These are phyloP conservation scores for Bombyx mandarina DNA, from an alignment of 1,140 invertebrate genomes.

Conservation along the genomic window DNA sequence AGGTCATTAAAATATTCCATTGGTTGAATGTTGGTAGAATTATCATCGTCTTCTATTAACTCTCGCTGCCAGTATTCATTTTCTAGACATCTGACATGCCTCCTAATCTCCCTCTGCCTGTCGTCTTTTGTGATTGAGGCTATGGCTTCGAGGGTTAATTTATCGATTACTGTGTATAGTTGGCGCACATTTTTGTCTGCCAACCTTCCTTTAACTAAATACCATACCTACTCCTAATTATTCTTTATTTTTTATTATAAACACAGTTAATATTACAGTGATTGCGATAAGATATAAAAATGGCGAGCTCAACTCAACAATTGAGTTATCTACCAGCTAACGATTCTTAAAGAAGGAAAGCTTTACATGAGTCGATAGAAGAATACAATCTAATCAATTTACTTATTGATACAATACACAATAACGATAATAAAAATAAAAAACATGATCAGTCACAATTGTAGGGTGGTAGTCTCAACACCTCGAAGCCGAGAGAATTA, in stretches of 20 bases:
- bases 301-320: no score
- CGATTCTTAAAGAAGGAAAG: no score
- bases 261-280: no score
- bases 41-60: not conserved
- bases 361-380: no score
- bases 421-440: no score
- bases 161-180: not conserved
- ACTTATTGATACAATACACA: no score
- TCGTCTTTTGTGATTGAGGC: not conserved
- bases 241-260: no score
- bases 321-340: no score
- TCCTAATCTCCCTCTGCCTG: not conserved
- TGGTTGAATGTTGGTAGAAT: not conserved
- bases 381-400: no score
- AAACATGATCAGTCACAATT: not conserved
- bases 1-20: not conserved
- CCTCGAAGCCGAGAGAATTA: not conserved
- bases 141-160: slow-evolving; percentile 1
- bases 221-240: not conserved
- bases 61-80: not conserved
- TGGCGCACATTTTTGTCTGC: not conserved
- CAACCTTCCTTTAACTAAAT: not conserved
- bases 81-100: not conserved
- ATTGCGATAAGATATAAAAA: no score
- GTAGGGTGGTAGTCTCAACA: not conserved